These are phyloP conservation scores for Pammene aurita DNA, from an alignment of 2,888 invertebrate species.

Conservation along the genomic window DNA sequence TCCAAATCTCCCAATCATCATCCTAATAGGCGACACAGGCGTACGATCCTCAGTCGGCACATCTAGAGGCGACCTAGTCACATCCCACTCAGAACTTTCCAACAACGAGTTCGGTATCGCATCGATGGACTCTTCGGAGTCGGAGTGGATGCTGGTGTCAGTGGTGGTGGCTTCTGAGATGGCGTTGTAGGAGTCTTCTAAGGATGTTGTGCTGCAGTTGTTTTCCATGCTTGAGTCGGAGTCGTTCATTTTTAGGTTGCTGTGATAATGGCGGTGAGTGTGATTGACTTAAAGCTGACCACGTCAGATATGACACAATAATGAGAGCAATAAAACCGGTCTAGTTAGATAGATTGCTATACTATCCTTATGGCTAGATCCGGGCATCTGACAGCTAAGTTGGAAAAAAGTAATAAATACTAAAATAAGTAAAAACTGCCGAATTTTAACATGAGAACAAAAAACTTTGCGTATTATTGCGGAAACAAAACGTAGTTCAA, in stretches of 20 bases:
- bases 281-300: not conserved
- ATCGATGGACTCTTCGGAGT: constrained; percentile 6
- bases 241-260: constrained; percentile 18
- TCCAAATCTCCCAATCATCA: constrained; percentile 44
- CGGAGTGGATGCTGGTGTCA: constrained; percentile 53
- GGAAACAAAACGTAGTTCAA: no score
- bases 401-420: no score
- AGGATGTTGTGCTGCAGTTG: constrained; percentile 10
- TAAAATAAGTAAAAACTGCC: no score
- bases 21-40: constrained; percentile 34
- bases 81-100: constrained; percentile 53
- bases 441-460: no score
- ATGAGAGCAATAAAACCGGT: no score
- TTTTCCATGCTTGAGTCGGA: constrained; percentile 33
- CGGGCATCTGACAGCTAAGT: no score
- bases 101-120: constrained; percentile 1
- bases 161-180: constrained; percentile 65
- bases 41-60: constrained; percentile 46
- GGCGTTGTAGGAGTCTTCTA: constrained; percentile 52
- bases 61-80: constrained; percentile 52
- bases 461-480: no score
- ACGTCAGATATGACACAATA: no score
- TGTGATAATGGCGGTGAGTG: not conserved
- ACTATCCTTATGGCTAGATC: no score
- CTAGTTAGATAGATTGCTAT: no score